These are phyloP conservation scores for Cherax destructor DNA, from an alignment of 1,140 invertebrate species.

Conservation along the genomic window DNA sequence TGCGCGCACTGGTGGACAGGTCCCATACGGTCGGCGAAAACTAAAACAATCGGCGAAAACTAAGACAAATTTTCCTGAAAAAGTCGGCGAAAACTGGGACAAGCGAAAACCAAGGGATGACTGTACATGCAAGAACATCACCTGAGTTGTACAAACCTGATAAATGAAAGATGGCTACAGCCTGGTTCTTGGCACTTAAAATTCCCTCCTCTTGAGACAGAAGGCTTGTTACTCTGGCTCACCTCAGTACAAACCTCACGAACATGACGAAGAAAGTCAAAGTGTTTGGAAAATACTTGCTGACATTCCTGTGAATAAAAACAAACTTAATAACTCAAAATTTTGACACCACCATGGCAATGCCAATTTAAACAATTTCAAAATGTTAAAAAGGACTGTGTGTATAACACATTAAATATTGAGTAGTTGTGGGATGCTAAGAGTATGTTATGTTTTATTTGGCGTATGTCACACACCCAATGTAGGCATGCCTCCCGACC, in stretches of 20 bases:
- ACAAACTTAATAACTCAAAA: not conserved
- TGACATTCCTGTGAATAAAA: constrained; percentile 50
- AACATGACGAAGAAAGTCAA: constrained; percentile 52
- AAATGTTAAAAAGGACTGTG: too few species aligned
- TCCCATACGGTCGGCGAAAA: too few species aligned
- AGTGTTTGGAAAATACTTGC: constrained; percentile 67
- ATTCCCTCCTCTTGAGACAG: constrained; percentile 35
- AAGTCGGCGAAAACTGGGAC: too few species aligned
- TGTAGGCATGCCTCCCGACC: too few species aligned
- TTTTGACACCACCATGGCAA: not conserved
- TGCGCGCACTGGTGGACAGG: too few species aligned
- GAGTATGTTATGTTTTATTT: too few species aligned
- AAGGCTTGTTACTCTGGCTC: constrained; percentile 42
- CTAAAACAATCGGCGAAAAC: too few species aligned
- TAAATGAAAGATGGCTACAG: constrained; percentile 66
- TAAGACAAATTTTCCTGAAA: too few species aligned
- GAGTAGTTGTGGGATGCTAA: too few species aligned
- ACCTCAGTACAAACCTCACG: constrained; percentile 56
- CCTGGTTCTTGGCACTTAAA: constrained; percentile 68
- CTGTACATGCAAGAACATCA: not conserved
- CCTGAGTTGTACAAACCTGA: constrained; percentile 30
- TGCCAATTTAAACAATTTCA: not conserved
- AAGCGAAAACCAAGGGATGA: too few species aligned
- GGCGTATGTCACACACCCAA: too few species aligned
- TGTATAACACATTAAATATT: too few species aligned